A percentile compares a stretch with the other conserved stretches of the same genome.
Evolutionary conservation across 2,113 vertebrate genomes (phyloP).

Genomic region (Pavo muticus): DNA sequence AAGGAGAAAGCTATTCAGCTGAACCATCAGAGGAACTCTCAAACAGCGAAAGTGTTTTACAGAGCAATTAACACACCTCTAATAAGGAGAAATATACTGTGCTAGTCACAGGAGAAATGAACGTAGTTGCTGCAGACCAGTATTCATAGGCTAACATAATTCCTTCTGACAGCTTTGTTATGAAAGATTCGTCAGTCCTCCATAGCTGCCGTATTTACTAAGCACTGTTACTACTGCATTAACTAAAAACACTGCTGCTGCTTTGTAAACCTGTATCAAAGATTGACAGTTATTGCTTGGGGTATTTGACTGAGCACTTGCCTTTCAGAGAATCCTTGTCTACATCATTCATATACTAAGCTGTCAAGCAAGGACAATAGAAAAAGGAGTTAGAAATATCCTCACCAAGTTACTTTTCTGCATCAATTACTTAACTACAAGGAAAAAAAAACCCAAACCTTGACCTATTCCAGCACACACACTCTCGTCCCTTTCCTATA

Average conservation of each 20-base stretch:
- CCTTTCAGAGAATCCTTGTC: background rate
- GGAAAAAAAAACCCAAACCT: background rate
- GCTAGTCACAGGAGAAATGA: background rate
- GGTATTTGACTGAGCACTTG: background rate
- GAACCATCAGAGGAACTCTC: background rate
- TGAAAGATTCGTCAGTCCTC: background rate
- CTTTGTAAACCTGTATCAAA: background rate
- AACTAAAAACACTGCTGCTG: background rate
- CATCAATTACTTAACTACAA: background rate
- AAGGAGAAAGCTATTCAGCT: slow-evolving; percentile 3
- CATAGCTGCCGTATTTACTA: background rate
- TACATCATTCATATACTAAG: background rate
- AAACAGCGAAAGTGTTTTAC: background rate
- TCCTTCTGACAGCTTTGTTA: background rate
- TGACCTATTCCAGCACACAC: background rate
- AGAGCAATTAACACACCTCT: background rate
- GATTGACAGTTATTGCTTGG: background rate
- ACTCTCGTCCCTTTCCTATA: background rate
- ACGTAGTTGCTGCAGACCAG: background rate
- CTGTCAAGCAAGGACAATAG: background rate
- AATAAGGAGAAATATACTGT: background rate
- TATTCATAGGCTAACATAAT: background rate
- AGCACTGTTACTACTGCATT: background rate
- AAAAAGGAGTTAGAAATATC: background rate
- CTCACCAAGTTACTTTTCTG: background rate